phyloP scores from a whole-genome alignment of 2,113 vertebrate species.

The Oxyura jamaicensis region DNA sequence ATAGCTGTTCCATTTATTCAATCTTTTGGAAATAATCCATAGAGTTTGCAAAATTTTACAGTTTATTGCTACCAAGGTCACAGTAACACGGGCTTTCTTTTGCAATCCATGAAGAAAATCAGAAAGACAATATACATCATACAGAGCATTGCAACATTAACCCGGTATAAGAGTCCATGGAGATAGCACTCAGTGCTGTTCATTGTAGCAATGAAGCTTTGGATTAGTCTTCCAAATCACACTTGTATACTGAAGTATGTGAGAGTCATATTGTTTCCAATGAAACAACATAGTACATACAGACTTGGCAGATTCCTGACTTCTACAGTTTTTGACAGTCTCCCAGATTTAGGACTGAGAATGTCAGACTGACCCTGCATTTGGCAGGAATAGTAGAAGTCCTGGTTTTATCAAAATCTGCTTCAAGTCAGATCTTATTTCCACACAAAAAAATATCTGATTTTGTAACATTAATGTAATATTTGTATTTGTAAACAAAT shows the following conservation, averaged over 20 bases:
- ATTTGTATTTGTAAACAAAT: background rate
- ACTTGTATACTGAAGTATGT: background rate
- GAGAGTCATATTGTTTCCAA: background rate
- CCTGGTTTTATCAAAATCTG: slow-evolving; percentile 1
- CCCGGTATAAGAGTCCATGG: background rate
- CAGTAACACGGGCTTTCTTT: slow-evolving; percentile 3
- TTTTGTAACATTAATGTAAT: slow-evolving; percentile 13
- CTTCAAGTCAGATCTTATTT: slow-evolving; percentile 22
- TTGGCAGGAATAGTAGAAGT: slow-evolving; percentile 35
- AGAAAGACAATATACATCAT: background rate
- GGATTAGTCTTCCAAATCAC: background rate
- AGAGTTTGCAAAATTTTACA: slow-evolving; percentile 19
- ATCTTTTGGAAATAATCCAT: background rate
- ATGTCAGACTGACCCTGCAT: slow-evolving; percentile 53
- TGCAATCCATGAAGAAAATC: slow-evolving; percentile 7
- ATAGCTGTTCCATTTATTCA: background rate
- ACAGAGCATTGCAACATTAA: background rate
- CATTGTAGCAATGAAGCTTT: background rate
- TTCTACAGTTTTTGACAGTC: background rate
- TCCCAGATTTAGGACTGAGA: slow-evolving; percentile 36
- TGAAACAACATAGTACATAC: slow-evolving; percentile 32
- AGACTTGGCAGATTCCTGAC: slow-evolving; percentile 25
- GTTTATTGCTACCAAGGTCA: slow-evolving; percentile 39
- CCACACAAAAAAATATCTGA: background rate
- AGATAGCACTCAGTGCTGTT: background rate